Evolutionary conservation across 2,113 vertebrate genomes (phyloP), one percentile per base, ranked within the genome.

Genomic region (Eudyptes chrysolophus): DNA sequence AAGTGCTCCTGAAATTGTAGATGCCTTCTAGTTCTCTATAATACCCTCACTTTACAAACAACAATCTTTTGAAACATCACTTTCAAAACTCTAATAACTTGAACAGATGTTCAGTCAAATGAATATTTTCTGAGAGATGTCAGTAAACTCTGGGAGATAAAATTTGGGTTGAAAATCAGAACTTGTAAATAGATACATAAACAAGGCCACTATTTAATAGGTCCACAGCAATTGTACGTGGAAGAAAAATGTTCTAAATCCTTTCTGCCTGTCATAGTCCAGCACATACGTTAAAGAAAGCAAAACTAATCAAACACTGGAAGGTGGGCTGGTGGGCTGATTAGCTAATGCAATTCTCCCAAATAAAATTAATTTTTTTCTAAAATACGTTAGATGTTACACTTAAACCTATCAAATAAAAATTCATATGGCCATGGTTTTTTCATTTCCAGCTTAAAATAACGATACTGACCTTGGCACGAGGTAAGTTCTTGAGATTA

Each of bases 401-500:
- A 49, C 62, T 72, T 69, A 69, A 89, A 79, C 18, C 65, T 60
- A 68, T 82, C 38, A 87, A 90, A 89, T 78, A 84, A 81, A 92
- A 95, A 78, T 54, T 77, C 48, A 58, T 60, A 30, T 55, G 78
- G 24, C 60, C 25, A 16, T 25, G 29, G 15, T 55, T 97, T 97
- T 97, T 97, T 95, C 10, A 92, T 92, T 97, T 87, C 19, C 79
- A 90, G 52, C 65, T 95, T 96, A 92, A 90, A 95, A 92, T 94
- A 96, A 88, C 77, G 92, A 81, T 90, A 89, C 65, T 72, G 66
- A 96, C 51, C 75, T 97, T 88, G 92, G 42, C 77, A 90, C 27
- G 22, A 64, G 86, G 54, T 94, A 96, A 92, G 91, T 97, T 95
- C 49, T 87, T 69, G 90, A 96, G 94, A 98, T 98, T 97, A 97